phyloP scores from a whole-genome alignment of 53 echinoderm and acorn worm genomes.

The Temnopleurus reevesii region DNA sequence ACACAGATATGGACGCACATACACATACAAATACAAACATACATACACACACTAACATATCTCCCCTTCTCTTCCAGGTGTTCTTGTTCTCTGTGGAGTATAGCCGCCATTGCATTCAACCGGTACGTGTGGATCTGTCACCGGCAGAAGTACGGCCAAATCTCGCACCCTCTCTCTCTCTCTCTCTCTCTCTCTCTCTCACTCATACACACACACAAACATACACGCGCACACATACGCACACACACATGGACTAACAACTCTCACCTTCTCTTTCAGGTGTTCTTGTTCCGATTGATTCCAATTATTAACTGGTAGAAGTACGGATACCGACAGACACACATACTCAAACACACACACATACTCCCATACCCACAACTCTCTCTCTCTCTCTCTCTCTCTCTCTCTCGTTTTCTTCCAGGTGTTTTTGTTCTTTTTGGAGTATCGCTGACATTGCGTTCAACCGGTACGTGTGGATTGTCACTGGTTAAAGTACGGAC shows the following conservation, averaged over 20 bases:
- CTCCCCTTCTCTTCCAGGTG: constrained; percentile 16
- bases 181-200: not conserved
- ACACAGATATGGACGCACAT: too few relatives aligned
- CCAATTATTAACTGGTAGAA: not conserved
- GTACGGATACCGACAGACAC: not conserved
- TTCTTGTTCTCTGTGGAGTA: constrained; percentile 73
- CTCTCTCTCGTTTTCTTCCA: not conserved
- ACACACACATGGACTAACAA: too few relatives aligned
- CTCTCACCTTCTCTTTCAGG: too few relatives aligned
- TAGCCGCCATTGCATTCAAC: constrained; percentile 71
- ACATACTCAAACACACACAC: not conserved
- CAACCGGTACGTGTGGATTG: constrained; percentile 80
- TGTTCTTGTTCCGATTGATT: too few relatives aligned
- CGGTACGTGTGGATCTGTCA: constrained; percentile 80
- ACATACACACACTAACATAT: not conserved
- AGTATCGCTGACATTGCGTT: constrained; percentile 71
- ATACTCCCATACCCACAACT: too few relatives aligned
- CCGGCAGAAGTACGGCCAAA: constrained; percentile 35
- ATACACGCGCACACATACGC: too few relatives aligned
- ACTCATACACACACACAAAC: too few relatives aligned
- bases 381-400: not conserved
- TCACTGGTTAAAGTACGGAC: constrained; percentile 56
- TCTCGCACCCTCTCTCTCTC: constrained; percentile 37
- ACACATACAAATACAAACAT: not conserved
- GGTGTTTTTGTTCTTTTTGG: constrained; percentile 69